Percentiles rank a stretch among this genome's conserved stretches.
Conservation (phyloP, 2,797 vertebrate species). For the Sarcoramphus papa region DNA sequence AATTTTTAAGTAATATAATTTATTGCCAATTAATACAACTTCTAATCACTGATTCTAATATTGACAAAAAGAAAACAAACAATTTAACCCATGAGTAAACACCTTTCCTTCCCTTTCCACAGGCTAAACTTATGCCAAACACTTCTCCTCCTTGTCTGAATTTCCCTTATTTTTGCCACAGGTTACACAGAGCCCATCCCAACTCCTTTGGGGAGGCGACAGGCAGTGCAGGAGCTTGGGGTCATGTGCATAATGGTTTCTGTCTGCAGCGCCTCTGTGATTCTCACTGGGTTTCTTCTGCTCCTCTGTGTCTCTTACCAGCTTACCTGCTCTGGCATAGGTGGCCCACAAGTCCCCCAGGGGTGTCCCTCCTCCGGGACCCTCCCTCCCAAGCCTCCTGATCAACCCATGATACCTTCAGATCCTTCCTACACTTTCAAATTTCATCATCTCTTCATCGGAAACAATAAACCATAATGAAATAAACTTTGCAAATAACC, state of each 20-base stretch:
- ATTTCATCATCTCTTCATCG: neutral
- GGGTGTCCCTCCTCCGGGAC: too few species aligned
- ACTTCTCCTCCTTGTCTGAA: neutral
- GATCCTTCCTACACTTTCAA: neutral
- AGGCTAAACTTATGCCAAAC: neutral
- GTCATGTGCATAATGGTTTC: neutral
- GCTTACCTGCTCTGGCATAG: neutral
- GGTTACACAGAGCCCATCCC: fast-evolving
- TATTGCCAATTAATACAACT: neutral
- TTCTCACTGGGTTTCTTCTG: neutral
- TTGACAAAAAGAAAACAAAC: neutral
- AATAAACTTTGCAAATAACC: neutral
- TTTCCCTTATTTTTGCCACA: neutral
- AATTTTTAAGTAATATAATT: neutral
- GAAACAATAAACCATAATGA: neutral
- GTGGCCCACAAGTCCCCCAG: neutral
- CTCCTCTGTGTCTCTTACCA: neutral
- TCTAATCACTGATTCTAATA: neutral
- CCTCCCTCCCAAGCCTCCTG: neutral
- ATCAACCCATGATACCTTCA: neutral
- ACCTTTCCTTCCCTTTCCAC: neutral
- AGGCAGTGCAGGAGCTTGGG: neutral
- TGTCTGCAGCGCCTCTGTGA: neutral
- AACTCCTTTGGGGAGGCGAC: neutral
- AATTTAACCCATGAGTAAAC: neutral